A percentile compares a stretch with the other conserved stretches of the same genome.
Evolutionary conservation across 2,113 vertebrate species (phyloP).

Genomic region (Triplophysa rosa): DNA sequence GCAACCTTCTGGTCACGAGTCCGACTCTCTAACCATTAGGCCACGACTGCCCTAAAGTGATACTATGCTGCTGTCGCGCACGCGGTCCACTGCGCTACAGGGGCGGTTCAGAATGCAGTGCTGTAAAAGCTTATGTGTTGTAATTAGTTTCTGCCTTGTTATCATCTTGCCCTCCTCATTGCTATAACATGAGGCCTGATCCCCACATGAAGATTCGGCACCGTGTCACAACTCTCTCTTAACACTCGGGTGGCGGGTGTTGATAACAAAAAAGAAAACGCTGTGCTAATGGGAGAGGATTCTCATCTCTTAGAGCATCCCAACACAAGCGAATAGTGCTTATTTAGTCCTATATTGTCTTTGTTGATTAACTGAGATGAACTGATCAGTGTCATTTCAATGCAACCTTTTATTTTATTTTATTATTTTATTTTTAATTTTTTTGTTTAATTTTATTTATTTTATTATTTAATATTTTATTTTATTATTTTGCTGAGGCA

Average conservation of each 20-base stretch:
- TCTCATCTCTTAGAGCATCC: neutral
- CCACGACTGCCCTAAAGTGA: no score
- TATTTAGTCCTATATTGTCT: neutral
- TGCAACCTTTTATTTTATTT: neutral
- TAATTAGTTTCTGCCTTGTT: constrained; percentile 34
- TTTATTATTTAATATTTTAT: no score
- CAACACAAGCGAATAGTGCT: constrained; percentile 4
- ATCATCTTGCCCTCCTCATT: constrained; percentile 11
- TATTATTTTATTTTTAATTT: neutral
- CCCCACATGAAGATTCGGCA: constrained; percentile 1
- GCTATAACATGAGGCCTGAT: constrained; percentile 20
- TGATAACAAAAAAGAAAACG: constrained; percentile 6
- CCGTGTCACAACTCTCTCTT: constrained; percentile 28
- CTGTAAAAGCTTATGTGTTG: constrained; percentile 8
- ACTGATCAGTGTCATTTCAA: neutral
- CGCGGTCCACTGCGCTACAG: no score
- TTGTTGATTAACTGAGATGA: neutral
- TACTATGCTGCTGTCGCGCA: no score
- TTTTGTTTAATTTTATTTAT: neutral
- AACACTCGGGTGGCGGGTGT: neutral
- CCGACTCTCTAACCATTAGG: no score
- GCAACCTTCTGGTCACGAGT: no score
- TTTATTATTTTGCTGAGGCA: neutral
- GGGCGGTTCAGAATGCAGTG: no score
- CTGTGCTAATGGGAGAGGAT: neutral